phyloP scores from a whole-genome alignment of 2,888 invertebrate species.

The Hartigia nigra region DNA sequence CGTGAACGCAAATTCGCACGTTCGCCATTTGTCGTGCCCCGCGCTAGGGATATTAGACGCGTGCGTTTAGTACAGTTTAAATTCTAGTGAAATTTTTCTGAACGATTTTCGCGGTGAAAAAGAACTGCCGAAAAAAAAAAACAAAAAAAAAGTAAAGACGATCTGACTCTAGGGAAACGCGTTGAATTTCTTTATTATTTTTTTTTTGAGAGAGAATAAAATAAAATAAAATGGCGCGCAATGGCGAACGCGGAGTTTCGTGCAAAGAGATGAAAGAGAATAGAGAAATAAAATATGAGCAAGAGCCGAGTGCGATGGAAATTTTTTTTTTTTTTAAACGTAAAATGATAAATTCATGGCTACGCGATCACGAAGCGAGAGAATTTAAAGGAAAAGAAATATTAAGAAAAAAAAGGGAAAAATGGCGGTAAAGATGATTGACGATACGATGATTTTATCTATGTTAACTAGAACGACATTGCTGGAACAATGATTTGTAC shows the following conservation, averaged over 20 bases:
- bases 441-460: constrained; percentile 57
- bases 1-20: neutral
- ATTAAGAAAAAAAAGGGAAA: constrained; percentile 12
- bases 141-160: no score
- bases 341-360: neutral
- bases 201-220: neutral
- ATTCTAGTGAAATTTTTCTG: neutral
- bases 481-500: constrained; percentile 64
- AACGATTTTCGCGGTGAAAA: neutral
- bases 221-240: neutral
- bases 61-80: neutral
- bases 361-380: neutral
- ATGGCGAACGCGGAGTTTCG: neutral
- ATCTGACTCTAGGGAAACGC: neutral
- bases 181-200: neutral
- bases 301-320: constrained; percentile 13
- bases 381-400: constrained; percentile 10
- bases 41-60: neutral
- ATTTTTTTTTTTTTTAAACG: neutral
- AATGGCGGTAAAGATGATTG: constrained; percentile 13
- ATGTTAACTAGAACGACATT: constrained; percentile 60
- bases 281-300: constrained; percentile 3
- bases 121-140: constrained; percentile 3
- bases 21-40: neutral
- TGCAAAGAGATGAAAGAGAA: neutral